Conservation (phyloP, 2,113 vertebrate genomes). For the Sander vitreus region DNA sequence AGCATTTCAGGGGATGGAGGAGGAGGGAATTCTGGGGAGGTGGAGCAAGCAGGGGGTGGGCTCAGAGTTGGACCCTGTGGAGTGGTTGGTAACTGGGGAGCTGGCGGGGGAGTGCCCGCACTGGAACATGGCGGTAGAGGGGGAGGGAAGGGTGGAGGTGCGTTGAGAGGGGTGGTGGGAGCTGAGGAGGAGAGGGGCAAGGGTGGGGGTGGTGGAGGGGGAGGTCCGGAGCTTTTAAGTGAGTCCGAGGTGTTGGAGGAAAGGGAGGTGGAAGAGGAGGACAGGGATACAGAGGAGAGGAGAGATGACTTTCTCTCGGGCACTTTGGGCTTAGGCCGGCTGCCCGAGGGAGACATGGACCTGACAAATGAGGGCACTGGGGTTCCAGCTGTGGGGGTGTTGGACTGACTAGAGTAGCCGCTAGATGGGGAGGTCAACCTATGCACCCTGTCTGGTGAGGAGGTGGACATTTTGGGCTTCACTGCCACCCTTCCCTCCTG, state of each 20-base stretch:
- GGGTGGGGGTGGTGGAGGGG: conserved; percentile 71
- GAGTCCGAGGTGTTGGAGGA: conserved; percentile 95
- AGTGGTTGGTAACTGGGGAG: conserved; percentile 57
- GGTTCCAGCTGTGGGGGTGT: conserved; percentile 95
- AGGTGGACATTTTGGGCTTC: conserved; percentile 85
- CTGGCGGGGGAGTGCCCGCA: conserved; percentile 37
- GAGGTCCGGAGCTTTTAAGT: conserved; percentile 76
- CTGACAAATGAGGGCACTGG: conserved; percentile 91
- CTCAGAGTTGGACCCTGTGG: conserved; percentile 41
- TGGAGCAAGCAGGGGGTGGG: conserved; percentile 70
- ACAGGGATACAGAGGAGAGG: conserved; percentile 91
- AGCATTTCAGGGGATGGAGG: conserved; percentile 89
- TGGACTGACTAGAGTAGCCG: conserved; percentile 98
- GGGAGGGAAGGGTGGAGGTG: conserved; percentile 71
- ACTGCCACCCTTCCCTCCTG: conserved; percentile 64
- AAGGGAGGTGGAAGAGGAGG: conserved; percentile 96
- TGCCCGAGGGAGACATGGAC: conserved; percentile 87
- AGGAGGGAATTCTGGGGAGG: conserved; percentile 84
- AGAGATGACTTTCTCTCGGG: conserved; percentile 98
- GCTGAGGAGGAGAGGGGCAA: conserved; percentile 54
- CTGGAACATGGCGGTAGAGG: conserved; percentile 54
- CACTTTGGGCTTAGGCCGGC: conserved; percentile 91
- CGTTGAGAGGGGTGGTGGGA: conserved; percentile 67
- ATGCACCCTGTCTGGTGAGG: conserved; percentile 93
- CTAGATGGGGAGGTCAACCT: conserved; percentile 96